A percentile compares a stretch with the other conserved stretches of the same genome.
Conservation (phyloP, 2,888 invertebrate genomes). For the Hyposoter didymator region DNA sequence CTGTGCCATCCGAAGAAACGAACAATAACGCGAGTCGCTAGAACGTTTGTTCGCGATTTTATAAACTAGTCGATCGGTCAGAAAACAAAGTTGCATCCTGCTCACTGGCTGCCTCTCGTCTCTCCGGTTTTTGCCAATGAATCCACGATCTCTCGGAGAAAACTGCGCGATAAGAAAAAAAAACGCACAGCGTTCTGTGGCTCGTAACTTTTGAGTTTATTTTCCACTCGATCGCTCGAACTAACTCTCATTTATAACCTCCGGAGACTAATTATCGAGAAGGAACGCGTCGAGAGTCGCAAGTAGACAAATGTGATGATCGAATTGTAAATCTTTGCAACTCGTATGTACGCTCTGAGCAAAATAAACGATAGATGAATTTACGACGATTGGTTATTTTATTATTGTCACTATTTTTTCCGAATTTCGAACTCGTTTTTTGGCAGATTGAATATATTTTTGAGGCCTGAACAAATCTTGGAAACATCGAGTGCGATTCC, state of each 20-base stretch:
- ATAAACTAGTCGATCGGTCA: neutral
- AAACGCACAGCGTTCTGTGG: neutral
- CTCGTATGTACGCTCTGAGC: slow-evolving; percentile 51
- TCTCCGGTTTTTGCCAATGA: slow-evolving; percentile 22
- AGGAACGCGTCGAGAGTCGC: neutral
- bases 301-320: slow-evolving; percentile 44
- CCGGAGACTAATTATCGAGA: neutral
- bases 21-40: slow-evolving; percentile 4
- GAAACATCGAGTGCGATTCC: neutral
- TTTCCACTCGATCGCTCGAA: neutral
- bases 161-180: neutral
- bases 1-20: slow-evolving; percentile 1
- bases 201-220: neutral
- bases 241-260: neutral
- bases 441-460: neutral
- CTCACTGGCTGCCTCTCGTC: slow-evolving; percentile 17
- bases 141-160: slow-evolving; percentile 27
- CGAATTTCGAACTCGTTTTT: neutral
- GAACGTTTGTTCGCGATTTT: slow-evolving; percentile 2
- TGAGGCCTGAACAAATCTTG: neutral
- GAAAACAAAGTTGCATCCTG: neutral
- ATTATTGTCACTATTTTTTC: neutral
- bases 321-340: slow-evolving; percentile 22
- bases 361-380: slow-evolving; percentile 58
- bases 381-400: neutral